Conservation (phyloP, 1,140 invertebrate genomes). For the Triops cancriformis region DNA sequence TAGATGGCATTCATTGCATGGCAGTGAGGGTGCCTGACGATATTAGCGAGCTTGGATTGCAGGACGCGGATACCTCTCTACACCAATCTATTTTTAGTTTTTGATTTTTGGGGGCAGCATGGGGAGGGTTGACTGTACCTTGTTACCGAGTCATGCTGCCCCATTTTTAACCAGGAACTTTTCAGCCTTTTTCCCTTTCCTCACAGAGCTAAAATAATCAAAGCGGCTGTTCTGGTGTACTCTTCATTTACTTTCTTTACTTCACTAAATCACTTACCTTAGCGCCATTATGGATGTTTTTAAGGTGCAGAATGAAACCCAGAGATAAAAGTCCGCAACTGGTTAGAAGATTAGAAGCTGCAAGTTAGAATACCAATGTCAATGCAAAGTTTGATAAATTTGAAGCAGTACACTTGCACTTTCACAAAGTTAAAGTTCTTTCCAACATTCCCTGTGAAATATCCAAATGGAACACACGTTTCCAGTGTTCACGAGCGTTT, state of each 20-base stretch:
- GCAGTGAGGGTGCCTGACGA: background rate
- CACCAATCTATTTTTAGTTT: conserved; percentile 1
- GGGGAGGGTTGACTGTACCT: background rate
- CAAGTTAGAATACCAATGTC: too few species aligned
- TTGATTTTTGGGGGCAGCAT: background rate
- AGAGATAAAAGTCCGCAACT: too few species aligned
- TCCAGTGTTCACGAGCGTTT: background rate
- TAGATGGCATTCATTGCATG: background rate
- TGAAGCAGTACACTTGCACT: background rate
- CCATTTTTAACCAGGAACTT: background rate
- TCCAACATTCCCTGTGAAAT: background rate
- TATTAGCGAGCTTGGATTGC: conserved; percentile 4
- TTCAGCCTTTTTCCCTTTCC: background rate
- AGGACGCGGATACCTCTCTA: background rate
- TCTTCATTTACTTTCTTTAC: too few species aligned
- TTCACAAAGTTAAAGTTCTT: background rate
- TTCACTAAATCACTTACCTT: too few species aligned
- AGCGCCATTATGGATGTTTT: too few species aligned
- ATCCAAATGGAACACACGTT: background rate
- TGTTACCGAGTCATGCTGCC: background rate
- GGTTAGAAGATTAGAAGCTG: too few species aligned
- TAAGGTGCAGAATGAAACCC: too few species aligned
- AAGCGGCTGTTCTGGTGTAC: too few species aligned
- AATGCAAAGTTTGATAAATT: background rate
- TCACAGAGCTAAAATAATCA: too few species aligned